Conservation (phyloP, 2,888 invertebrate genomes). For the Toxonevra muliebris region DNA sequence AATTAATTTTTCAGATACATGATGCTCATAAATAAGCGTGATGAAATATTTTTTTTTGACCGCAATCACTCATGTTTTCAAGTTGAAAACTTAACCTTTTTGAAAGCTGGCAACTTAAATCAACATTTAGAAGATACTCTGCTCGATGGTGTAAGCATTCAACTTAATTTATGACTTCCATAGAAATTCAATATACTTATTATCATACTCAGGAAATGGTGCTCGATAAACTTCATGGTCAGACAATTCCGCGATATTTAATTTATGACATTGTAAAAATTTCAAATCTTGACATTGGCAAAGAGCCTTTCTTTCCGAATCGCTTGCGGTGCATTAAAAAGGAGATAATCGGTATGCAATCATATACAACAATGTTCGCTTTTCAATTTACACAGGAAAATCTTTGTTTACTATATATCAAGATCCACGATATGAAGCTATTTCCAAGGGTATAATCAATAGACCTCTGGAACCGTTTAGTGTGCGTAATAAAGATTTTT, state of each 20-base stretch:
- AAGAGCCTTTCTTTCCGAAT: slow-evolving; percentile 77
- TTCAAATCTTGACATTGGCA: slow-evolving; percentile 78
- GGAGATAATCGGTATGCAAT: slow-evolving; percentile 71
- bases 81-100: slow-evolving; percentile 83
- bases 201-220: slow-evolving; percentile 86
- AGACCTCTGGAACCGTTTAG: slow-evolving; percentile 88
- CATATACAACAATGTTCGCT: too few species aligned
- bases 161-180: slow-evolving; percentile 31
- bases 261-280: slow-evolving; percentile 93
- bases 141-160: slow-evolving; percentile 84
- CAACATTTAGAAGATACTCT: slow-evolving; percentile 82
- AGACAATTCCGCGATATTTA: slow-evolving; percentile 85
- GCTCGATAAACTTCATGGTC: slow-evolving; percentile 81
- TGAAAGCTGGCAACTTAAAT: slow-evolving; percentile 75
- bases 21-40: slow-evolving; percentile 90
- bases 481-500: slow-evolving; percentile 90
- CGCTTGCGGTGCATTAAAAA: slow-evolving; percentile 81
- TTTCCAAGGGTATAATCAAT: slow-evolving; percentile 77
- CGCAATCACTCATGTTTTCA: slow-evolving; percentile 93
- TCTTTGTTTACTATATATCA: too few species aligned
- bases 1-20: slow-evolving; percentile 74
- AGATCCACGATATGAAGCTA: slow-evolving; percentile 75
- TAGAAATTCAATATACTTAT: slow-evolving; percentile 6
- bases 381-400: too few species aligned
- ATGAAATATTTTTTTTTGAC: slow-evolving; percentile 93